Percentiles rank a stretch among this genome's conserved stretches.
phyloP scores from a whole-genome alignment of 1,140 invertebrate species.

The Musca domestica region DNA sequence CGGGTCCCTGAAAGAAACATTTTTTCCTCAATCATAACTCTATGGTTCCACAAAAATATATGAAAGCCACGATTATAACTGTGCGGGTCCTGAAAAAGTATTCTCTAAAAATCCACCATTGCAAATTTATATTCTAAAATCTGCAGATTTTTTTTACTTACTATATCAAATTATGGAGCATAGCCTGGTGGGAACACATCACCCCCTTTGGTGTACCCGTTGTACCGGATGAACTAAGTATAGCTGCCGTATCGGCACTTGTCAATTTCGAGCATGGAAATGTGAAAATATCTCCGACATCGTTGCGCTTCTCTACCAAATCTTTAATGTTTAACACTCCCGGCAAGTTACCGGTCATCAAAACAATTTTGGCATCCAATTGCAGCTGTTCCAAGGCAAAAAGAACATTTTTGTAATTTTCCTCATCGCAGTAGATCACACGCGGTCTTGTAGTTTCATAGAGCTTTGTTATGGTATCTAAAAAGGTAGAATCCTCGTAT shows the following conservation, averaged over 20 bases:
- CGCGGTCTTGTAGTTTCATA: conserved; percentile 44
- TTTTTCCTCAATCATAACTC: no score
- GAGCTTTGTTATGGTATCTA: conserved; percentile 43
- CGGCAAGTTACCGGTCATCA: conserved; percentile 34
- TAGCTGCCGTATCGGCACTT: conserved; percentile 43
- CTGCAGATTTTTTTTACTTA: no score
- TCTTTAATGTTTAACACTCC: conserved; percentile 41
- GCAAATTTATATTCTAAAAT: no score
- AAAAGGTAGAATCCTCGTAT: not conserved
- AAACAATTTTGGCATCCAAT: conserved; percentile 38
- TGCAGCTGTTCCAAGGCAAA: conserved; percentile 31
- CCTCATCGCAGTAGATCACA: conserved; percentile 46
- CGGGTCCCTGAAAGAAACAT: no score
- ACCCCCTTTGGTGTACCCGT: no score
- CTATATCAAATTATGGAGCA: no score
- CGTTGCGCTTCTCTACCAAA: no score
- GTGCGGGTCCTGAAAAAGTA: no score
- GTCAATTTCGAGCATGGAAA: conserved; percentile 41
- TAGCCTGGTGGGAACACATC: no score
- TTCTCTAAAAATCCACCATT: no score
- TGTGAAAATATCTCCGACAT: conserved; percentile 22
- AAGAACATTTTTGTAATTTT: conserved; percentile 33
- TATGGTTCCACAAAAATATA: no score
- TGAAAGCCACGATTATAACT: no score
- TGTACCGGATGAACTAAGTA: conserved; percentile 47